phyloP scores from a whole-genome alignment of 1,140 invertebrate species.

The Capitella teleta region DNA sequence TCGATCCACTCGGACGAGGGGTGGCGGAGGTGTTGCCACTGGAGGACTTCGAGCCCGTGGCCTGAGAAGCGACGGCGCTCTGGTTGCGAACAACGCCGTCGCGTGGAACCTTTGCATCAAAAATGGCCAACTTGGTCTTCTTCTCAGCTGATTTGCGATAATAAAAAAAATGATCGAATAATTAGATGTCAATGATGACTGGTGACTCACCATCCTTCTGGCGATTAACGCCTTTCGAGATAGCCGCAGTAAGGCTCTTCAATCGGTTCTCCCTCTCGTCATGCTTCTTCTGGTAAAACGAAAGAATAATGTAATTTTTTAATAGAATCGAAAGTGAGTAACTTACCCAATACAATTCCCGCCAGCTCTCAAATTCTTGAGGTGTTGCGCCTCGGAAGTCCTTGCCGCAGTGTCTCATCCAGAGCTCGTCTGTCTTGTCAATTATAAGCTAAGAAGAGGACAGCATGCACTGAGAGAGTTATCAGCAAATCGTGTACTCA shows the following conservation, averaged over 20 bases:
- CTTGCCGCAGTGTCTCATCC: constrained; percentile 71
- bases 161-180: not conserved
- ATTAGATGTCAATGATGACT: too few relatives aligned
- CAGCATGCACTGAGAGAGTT: too few relatives aligned
- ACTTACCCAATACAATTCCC: constrained; percentile 74
- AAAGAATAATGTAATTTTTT: not conserved
- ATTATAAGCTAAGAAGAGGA: not conserved
- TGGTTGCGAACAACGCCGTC: constrained; percentile 60
- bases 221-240: too few relatives aligned
- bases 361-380: constrained; percentile 76
- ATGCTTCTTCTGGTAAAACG: constrained; percentile 53
- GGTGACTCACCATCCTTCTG: too few relatives aligned
- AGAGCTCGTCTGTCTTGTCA: constrained; percentile 62
- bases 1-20: too few relatives aligned
- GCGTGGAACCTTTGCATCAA: constrained; percentile 78
- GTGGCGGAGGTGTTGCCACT: too few relatives aligned
- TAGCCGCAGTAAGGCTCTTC: constrained; percentile 66
- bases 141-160: constrained; percentile 63
- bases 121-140: constrained; percentile 78
- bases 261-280: constrained; percentile 76
- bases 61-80: constrained; percentile 27
- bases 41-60: constrained; percentile 12
- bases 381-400: constrained; percentile 61
- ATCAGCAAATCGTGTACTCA: too few relatives aligned
- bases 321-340: not conserved